Evolutionary conservation across 2,113 vertebrate species (phyloP), one percentile per base, ranked within the genome.

Genomic region (Erythrocercus mccallii): DNA sequence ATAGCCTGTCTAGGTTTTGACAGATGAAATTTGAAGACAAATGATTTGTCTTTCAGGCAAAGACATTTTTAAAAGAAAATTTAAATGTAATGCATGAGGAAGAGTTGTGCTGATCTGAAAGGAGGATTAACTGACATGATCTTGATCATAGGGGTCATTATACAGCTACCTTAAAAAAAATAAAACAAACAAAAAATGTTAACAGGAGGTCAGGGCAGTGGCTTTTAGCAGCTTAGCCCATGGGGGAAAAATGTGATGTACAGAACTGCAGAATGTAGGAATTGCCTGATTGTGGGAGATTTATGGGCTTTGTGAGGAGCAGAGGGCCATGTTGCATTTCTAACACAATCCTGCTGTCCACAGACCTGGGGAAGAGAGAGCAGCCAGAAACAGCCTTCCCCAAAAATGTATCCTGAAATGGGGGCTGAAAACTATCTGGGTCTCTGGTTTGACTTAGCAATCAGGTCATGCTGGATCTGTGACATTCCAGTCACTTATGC

Each of bases 11-110:
- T 82, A 28, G 87, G 66, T 86, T 94, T 95, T 96, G 94, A 95
- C 79, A 90, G 91, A 91, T 89, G 66, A 96, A 96, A 96, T 95
- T 94, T 96, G 87, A 96, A 95, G 95, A 94, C 94, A 96, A 97
- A 95, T 95, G 87, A 95, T 96, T 94, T 90, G 76, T 95, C 89
- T 96, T 95, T 96, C 62, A 91, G 77, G 68, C 25, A 64, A 82
- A 96, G 92, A 69, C 84, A 76, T 87, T 93, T 92, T 90, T 15
- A 78, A 88, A 92, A 84, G 80, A 92, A 88, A 92, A 96, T 92
- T 95, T 95, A 92, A 95, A 96, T 94, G 80, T 88, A 96, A 94
- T 91, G 61, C 71, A 87, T 88, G 87, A 74, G 33, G 89, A 95
- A 95, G 92, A 88, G 53, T 77, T 89, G 82, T 88, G 61, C 86